phyloP scores from a whole-genome alignment of 1,140 invertebrate species.

The Drosophila pandora region DNA sequence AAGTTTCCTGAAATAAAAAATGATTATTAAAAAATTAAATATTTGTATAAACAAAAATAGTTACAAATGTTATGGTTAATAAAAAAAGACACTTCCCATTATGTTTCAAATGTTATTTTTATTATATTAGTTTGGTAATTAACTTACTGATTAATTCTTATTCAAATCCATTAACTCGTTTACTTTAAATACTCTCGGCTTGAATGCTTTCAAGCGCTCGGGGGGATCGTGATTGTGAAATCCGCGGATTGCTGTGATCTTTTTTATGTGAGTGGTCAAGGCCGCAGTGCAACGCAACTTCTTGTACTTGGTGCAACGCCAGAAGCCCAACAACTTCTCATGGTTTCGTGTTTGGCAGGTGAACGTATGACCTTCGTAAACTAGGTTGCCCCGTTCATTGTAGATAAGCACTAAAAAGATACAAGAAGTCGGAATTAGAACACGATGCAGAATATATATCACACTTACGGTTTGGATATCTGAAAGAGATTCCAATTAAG shows the following conservation, averaged over 20 bases:
- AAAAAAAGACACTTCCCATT: neutral
- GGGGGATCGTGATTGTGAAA: conserved; percentile 64
- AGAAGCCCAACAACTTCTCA: conserved; percentile 48
- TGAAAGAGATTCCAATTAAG: neutral
- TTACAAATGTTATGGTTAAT: neutral
- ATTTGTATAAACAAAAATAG: neutral
- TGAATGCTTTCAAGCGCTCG: conserved; percentile 52
- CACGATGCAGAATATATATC: neutral
- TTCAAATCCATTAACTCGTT: too few species aligned
- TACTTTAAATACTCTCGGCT: conserved; percentile 42
- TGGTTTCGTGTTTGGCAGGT: conserved; percentile 51
- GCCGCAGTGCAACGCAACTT: conserved; percentile 51
- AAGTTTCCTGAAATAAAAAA: neutral
- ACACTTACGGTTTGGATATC: conserved; percentile 23
- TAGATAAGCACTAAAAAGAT: conserved; percentile 52
- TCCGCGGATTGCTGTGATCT: conserved; percentile 28
- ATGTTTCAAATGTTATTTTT: neutral
- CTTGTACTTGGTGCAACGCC: conserved; percentile 66
- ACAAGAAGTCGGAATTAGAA: neutral
- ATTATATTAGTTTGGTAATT: neutral
- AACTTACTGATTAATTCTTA: neutral
- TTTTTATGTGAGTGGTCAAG: conserved; percentile 59
- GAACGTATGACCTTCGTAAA: conserved; percentile 53
- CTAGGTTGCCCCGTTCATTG: conserved; percentile 71
- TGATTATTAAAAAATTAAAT: neutral